Evolutionary conservation across 2,797 vertebrate genomes (phyloP).

Genomic region (Muscicapa comitata): DNA sequence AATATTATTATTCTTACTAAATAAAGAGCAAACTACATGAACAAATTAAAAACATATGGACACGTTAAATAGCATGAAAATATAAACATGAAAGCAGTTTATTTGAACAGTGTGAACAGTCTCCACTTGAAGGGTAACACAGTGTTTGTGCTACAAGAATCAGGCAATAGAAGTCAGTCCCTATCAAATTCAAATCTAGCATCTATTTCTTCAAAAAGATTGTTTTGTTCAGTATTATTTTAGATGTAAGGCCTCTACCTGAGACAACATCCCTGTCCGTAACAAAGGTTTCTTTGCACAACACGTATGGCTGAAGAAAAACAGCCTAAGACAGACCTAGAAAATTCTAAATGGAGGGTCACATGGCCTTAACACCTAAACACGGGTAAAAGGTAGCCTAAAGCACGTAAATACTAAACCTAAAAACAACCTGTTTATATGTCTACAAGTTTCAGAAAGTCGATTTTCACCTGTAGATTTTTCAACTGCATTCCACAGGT

Average conservation of each 20-base stretch:
- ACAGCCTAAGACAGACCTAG: neutral
- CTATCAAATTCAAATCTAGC: neutral
- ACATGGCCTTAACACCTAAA: neutral
- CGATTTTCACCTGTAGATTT: neutral
- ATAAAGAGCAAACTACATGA: neutral
- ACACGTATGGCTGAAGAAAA: neutral
- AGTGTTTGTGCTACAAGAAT: neutral
- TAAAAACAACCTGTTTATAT: neutral
- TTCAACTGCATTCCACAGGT: neutral
- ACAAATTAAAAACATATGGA: neutral
- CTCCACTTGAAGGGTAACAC: neutral
- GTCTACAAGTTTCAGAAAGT: neutral
- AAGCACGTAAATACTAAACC: neutral
- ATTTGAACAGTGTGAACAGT: neutral
- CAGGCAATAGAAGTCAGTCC: neutral
- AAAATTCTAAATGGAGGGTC: neutral
- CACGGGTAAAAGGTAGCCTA: neutral
- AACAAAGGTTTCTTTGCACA: neutral
- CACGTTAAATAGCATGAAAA: neutral
- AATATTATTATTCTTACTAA: neutral
- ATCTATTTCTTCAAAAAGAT: neutral
- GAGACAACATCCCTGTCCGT: neutral
- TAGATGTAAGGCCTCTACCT: neutral
- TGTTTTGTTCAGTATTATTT: neutral
- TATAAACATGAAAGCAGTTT: neutral